Conservation (phyloP, 2,888 invertebrate species). For the Notodonta dromedarius region DNA sequence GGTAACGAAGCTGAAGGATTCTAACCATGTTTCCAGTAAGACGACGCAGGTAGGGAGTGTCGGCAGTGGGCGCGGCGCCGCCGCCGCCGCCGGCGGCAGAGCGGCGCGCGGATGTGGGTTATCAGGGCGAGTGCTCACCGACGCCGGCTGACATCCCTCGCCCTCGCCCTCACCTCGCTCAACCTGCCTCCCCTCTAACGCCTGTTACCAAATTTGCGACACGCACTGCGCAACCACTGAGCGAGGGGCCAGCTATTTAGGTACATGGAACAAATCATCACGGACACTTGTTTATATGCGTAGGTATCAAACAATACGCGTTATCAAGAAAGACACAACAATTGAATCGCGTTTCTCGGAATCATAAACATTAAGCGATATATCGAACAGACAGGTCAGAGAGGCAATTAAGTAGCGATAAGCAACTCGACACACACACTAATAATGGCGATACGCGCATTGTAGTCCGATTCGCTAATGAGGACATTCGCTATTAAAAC, state of each 20-base stretch:
- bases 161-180: constrained; percentile 34
- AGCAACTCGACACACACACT: constrained; percentile 42
- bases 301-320: constrained; percentile 27
- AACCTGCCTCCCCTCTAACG: constrained; percentile 41
- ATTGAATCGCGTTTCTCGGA: constrained; percentile 60
- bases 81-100: constrained; percentile 34
- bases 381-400: constrained; percentile 68
- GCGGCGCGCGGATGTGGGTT: constrained; percentile 65
- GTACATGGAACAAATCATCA: constrained; percentile 9
- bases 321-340: constrained; percentile 58
- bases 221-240: constrained; percentile 51
- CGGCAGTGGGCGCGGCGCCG: constrained; percentile 34
- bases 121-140: constrained; percentile 66
- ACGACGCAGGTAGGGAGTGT: constrained; percentile 22
- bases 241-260: constrained; percentile 15
- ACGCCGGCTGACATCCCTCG: constrained; percentile 48
- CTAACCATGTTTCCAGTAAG: constrained; percentile 23
- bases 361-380: constrained; percentile 54
- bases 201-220: constrained; percentile 44
- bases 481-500: constrained; percentile 37
- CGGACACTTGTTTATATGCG: constrained; percentile 25
- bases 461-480: constrained; percentile 62
- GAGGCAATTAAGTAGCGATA: constrained; percentile 65
- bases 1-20: constrained; percentile 7
- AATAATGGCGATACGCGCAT: constrained; percentile 39